phyloP scores from a whole-genome alignment of 2,113 vertebrate species.

The Petromus typicus region DNA sequence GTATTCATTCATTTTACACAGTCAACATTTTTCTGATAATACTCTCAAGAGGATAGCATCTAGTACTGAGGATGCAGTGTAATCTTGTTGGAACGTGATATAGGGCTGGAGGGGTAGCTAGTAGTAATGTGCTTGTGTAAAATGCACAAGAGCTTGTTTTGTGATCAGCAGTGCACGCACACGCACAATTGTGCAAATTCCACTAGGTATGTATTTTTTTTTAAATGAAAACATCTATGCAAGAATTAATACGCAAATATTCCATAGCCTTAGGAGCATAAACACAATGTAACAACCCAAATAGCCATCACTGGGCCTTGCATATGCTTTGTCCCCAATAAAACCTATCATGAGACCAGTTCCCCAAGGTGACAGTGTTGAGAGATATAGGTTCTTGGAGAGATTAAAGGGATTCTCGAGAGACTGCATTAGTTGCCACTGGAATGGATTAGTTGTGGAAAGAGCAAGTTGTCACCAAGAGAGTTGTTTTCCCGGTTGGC shows the following conservation, averaged over 20 bases:
- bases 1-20: not conserved
- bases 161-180: not conserved
- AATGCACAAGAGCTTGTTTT: not conserved
- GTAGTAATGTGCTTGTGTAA: too few relatives aligned
- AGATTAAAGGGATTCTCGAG: not conserved
- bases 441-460: not conserved
- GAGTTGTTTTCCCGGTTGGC: not conserved
- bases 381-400: not conserved
- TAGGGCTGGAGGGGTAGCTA: not conserved
- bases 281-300: not conserved
- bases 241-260: not conserved
- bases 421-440: not conserved
- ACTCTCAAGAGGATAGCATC: not conserved
- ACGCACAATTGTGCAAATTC: not conserved
- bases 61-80: not conserved
- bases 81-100: not conserved
- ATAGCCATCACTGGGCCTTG: not conserved
- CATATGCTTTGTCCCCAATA: not conserved
- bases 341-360: not conserved
- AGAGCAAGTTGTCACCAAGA: not conserved
- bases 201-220: not conserved
- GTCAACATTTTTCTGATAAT: conserved; percentile 22
- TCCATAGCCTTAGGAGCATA: not conserved
- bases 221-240: not conserved
- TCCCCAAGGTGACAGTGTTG: not conserved